Conservation (phyloP, 2,888 invertebrate species). For the Eristalis tenax region DNA sequence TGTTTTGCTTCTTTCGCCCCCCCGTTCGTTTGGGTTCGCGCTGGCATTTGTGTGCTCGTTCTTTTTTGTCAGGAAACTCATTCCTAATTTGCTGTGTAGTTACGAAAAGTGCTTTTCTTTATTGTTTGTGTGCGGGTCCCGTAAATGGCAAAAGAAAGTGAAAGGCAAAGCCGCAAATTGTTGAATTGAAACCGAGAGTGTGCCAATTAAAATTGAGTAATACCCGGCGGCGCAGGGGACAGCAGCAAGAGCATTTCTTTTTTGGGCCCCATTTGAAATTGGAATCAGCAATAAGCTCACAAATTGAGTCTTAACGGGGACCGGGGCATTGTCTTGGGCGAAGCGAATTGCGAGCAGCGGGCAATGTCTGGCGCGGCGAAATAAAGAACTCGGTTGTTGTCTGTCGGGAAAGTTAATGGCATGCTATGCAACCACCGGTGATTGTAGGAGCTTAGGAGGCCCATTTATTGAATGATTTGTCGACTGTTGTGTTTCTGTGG, state of each 20-base stretch:
- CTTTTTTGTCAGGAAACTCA: constrained; percentile 33
- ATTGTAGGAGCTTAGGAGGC: background rate
- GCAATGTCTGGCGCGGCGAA: background rate
- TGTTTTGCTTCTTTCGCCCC: constrained; percentile 6
- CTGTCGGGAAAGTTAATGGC: background rate
- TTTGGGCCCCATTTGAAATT: background rate
- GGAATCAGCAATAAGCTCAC: background rate
- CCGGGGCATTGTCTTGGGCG: background rate
- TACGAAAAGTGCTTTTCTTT: constrained; percentile 22
- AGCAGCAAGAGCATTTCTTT: background rate
- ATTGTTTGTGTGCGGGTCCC: background rate
- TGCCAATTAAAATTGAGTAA: constrained; percentile 30
- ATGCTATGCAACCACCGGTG: background rate
- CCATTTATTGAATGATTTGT: background rate
- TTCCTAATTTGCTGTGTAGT: constrained; percentile 34
- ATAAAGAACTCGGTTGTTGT: background rate
- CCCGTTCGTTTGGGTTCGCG: background rate
- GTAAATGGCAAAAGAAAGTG: constrained; percentile 49
- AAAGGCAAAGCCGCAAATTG: constrained; percentile 42
- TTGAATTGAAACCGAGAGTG: constrained; percentile 2
- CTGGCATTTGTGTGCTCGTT: background rate
- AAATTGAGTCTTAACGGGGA: background rate
- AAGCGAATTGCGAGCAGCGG: background rate
- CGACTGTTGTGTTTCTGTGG: background rate
- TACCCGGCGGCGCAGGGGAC: background rate